Base-by-base conservation (phyloP, 2,888 invertebrate genomes). In the Spodoptera littoralis region DNA sequence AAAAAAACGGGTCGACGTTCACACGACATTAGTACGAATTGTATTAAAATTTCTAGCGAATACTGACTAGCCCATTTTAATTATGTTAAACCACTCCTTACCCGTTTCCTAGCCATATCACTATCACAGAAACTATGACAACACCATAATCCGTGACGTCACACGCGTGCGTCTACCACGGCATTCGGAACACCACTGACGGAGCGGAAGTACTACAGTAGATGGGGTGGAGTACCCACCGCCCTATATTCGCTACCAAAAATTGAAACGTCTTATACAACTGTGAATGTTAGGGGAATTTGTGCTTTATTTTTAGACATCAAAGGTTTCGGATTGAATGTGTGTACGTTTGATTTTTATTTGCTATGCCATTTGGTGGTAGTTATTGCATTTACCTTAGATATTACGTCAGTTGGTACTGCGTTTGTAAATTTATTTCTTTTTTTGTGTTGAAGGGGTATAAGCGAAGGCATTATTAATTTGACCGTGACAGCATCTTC, bases 61-160 rank as follows among this genome's bases (percentile, higher is more conserved):
- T 42, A 48, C 55, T 57, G 51, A 63, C 67, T 73, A 79, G 70
- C 65, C 68, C 61, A 70, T 30, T 66, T 65, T 54, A 69, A 65
- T 68, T 61, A 72, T 62, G 72, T 36, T 61, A 75, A 61, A 76
- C 72, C 77, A 74, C 70, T 82, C 85, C 92, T 91, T 92, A 93
- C 92, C 92, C 93, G 83, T 89, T 92, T 92, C 85, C 88, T 92
- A 89, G 92, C 93, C 93, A 93, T 92, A 76, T 81, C 82, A 84
- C 82, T 76, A 70, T 72, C 74, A 80, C 84, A 82, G 77, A 73
- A 54, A 81, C 72, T 79, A 78, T 76, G 78, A 78, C 51, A 80
- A 77, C 84, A 84, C 83, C 80, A 77, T 77, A 73, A 68, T 72
- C 58, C 52, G 54, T 30, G 46, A 73, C 72, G 59, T 54, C 43